Conservation (phyloP, 2,888 invertebrate species). For the Meta bourneti region DNA sequence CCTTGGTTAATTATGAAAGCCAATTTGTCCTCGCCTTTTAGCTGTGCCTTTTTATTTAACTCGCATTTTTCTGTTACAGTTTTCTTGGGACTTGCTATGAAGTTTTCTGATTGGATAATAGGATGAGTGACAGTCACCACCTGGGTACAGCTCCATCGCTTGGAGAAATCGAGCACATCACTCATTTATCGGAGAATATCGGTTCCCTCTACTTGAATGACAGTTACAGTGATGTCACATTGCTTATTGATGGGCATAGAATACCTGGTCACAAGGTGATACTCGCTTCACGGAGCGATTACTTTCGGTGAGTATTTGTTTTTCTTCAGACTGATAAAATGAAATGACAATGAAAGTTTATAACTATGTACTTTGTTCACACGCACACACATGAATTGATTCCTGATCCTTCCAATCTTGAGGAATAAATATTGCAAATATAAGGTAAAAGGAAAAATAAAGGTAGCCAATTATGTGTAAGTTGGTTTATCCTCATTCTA, state of each 20-base stretch:
- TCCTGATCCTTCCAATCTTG: too few species aligned
- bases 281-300: slow-evolving; percentile 96
- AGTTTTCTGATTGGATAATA: slow-evolving; percentile 35
- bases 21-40: too few species aligned
- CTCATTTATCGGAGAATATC: slow-evolving; percentile 88
- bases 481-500: too few species aligned
- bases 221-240: slow-evolving; percentile 94
- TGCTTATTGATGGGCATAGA: slow-evolving; percentile 89
- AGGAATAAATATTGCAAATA: too few species aligned
- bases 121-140: slow-evolving; percentile 77
- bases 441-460: too few species aligned
- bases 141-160: slow-evolving; percentile 71
- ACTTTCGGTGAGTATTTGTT: slow-evolving; percentile 88
- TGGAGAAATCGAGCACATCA: slow-evolving; percentile 76
- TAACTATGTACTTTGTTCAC: too few species aligned
- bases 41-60: too few species aligned
- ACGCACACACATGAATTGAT: too few species aligned
- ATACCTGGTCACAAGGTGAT: slow-evolving; percentile 90
- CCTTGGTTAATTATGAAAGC: too few species aligned
- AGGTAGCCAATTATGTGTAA: too few species aligned
- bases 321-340: neutral
- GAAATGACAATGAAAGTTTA: neutral
- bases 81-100: slow-evolving; percentile 50
- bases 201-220: slow-evolving; percentile 91
- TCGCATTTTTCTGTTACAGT: too few species aligned